Percentiles rank a stretch among this genome's conserved stretches.
phyloP scores from a whole-genome alignment of 2,113 vertebrate genomes.

The Corvus hawaiiensis region DNA sequence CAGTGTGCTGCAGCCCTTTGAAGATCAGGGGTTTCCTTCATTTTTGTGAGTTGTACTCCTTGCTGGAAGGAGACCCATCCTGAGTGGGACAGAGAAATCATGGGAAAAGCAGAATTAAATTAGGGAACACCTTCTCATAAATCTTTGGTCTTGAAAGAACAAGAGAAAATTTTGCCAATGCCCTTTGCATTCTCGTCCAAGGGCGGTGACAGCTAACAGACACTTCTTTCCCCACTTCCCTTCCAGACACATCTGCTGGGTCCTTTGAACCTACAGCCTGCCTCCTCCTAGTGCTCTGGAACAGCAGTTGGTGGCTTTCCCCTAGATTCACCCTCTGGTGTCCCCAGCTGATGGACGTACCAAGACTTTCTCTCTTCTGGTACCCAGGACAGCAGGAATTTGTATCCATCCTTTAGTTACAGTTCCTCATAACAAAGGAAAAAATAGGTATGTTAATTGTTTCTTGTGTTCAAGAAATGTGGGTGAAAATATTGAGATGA shows the following conservation, averaged over 20 bases:
- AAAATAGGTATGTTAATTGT: not conserved
- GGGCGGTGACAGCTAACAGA: not conserved
- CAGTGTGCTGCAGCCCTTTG: slow-evolving; percentile 5
- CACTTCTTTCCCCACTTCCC: not conserved
- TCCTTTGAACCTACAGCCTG: not conserved
- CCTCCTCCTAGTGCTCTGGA: not conserved
- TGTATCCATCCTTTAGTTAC: not conserved
- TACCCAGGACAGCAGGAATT: not conserved
- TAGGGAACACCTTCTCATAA: not conserved
- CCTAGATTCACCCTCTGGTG: not conserved
- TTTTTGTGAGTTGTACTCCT: not conserved
- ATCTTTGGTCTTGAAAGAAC: not conserved
- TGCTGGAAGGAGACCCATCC: not conserved
- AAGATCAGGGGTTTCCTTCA: not conserved
- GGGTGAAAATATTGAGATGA: not conserved
- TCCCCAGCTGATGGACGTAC: not conserved
- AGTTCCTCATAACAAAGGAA: not conserved
- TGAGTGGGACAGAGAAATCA: not conserved
- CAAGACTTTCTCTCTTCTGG: not conserved
- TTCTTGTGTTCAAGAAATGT: not conserved
- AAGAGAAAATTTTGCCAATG: not conserved
- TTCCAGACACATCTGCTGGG: not conserved
- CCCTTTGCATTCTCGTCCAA: not conserved
- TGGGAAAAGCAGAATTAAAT: not conserved
- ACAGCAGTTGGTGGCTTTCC: not conserved